Conservation (phyloP, 2,888 invertebrate genomes). For the Trypoxylon attenuatum region DNA sequence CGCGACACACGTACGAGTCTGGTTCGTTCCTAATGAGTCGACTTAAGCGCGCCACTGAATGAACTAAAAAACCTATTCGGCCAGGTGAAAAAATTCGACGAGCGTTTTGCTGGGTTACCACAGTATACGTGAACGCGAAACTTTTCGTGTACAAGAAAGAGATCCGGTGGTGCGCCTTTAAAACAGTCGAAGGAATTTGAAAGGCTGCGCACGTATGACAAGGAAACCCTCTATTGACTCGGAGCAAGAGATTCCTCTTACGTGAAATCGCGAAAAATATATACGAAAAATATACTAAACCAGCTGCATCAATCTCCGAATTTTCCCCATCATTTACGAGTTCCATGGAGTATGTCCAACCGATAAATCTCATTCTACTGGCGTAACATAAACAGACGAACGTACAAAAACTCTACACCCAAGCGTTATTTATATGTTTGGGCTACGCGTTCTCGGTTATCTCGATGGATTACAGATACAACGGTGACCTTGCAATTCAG, state of each 20-base stretch:
- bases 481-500: too few relatives aligned
- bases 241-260: background rate
- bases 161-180: too few relatives aligned
- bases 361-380: too few relatives aligned
- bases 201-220: background rate
- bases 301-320: background rate
- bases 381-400: too few relatives aligned
- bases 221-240: background rate
- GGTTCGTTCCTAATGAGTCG: slow-evolving; percentile 38
- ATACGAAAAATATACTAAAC: background rate
- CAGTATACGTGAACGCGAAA: background rate
- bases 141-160: background rate
- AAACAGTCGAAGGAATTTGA: background rate
- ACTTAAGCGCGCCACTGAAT: slow-evolving; percentile 2
- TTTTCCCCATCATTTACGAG: background rate
- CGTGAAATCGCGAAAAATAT: background rate
- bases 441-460: too few relatives aligned
- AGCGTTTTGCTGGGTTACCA: slow-evolving; percentile 9
- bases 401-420: background rate
- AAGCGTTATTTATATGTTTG: too few relatives aligned
- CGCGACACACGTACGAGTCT: slow-evolving; percentile 34
- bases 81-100: background rate
- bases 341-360: background rate
- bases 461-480: too few relatives aligned
- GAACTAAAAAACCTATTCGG: slow-evolving; percentile 20